These are phyloP conservation scores for Tribolium freemani DNA, from an alignment of 2,888 invertebrate species.

Conservation along the genomic window DNA sequence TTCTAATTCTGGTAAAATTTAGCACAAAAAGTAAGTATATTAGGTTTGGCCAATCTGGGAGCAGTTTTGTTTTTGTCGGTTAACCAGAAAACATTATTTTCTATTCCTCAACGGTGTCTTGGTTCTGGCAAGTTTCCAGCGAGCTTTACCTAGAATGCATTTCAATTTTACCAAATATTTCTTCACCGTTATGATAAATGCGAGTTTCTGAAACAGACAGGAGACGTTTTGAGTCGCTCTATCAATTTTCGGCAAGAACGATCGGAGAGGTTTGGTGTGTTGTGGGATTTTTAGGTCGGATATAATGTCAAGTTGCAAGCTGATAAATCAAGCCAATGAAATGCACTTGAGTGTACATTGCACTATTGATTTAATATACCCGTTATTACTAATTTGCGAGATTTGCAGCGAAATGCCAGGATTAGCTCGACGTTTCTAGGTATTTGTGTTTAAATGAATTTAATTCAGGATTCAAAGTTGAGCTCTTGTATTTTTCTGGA, in stretches of 20 bases:
- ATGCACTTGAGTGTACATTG: not conserved
- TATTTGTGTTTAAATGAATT: not conserved
- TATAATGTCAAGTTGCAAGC: not conserved
- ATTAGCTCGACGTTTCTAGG: not conserved
- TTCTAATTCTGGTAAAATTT: not conserved
- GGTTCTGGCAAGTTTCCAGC: conserved; percentile 26
- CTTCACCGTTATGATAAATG: conserved; percentile 16
- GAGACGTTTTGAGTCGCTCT: not conserved
- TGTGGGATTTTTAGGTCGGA: not conserved
- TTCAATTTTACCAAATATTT: conserved; percentile 32
- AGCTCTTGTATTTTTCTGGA: not conserved
- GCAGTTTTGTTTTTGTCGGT: conserved; percentile 9
- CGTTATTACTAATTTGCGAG: not conserved
- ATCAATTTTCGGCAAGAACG: not conserved
- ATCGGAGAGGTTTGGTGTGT: not conserved
- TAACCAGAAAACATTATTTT: conserved; percentile 23
- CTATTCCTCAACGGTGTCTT: conserved; percentile 6
- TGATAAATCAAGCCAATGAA: not conserved
- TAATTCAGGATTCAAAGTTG: no score
- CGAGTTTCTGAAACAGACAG: conserved; percentile 19
- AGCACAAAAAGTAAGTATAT: not conserved
- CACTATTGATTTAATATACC: not conserved
- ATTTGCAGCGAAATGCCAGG: not conserved
- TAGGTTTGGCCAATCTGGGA: not conserved
- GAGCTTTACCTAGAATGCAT: conserved; percentile 32